Base-by-base conservation (phyloP, 2,888 invertebrate genomes). In the Eurytoma adleriae region DNA sequence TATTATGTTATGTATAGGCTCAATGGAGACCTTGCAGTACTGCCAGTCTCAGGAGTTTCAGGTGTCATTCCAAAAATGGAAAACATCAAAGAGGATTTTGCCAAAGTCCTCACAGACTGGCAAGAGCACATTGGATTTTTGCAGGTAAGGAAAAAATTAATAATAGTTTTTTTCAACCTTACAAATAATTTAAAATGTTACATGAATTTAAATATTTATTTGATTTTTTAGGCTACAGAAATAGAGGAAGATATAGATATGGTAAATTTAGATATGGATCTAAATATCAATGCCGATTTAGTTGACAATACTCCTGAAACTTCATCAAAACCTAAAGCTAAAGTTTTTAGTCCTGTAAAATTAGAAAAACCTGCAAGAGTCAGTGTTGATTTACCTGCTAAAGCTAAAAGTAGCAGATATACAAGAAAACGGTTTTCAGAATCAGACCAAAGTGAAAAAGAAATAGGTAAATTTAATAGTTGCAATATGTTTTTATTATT, bases 61-160 rank as follows among this genome's bases (percentile, higher is more conserved):
- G 85, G 85, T 4, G 83, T 85, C 52, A 83, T 87, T 74, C 86
- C 88, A 74, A 88, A 89, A 83, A 86, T 88, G 66, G 88, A 89
- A 73, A 89, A 89, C 74, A 88, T 88, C 48, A 90, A 91, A 81
- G 92, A 92, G 76, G 92, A 92, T 85, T 92, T 91, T 85, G 91
- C 91, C 62, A 91, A 91, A 86, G 91, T 92, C 82, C 90, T 92
- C 80, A 90, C 88, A 68, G 92, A 92, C 79, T 92, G 92, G 92
- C 91, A 92, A 69, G 90, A 91, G 80, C 92, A 92, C 70, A 87
- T 92, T 77, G 91, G 92, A 62, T 89, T 88, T 76, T 84, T 92
- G 73, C 92, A 92, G 89, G 92, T 92, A 84, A 88, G 85, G 85
- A 12, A 56, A 85, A 86, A n/a, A n/a, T n/a, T n/a, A n/a, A n/a